phyloP scores from a whole-genome alignment of 2,888 invertebrate species.

The Volucella inflata region DNA sequence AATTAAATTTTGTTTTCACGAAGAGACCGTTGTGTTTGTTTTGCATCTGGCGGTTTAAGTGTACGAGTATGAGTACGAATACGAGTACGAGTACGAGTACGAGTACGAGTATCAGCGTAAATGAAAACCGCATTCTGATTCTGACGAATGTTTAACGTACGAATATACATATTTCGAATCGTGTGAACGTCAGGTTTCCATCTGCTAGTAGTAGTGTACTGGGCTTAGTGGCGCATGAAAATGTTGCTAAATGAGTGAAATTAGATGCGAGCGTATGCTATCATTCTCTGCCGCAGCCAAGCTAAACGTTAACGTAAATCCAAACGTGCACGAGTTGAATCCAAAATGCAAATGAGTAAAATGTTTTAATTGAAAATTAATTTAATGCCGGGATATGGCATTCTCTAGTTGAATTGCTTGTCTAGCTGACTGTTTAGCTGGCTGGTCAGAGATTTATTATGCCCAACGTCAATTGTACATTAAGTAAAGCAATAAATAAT shows the following conservation, averaged over 20 bases:
- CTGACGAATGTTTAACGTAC: slow-evolving; percentile 45
- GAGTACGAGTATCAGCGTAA: no score
- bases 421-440: slow-evolving; percentile 2
- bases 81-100: no score
- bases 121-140: slow-evolving; percentile 36
- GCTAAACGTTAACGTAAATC: not conserved
- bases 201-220: not conserved
- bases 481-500: slow-evolving; percentile 65
- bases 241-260: slow-evolving; percentile 49
- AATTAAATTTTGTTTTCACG: slow-evolving; percentile 58
- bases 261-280: slow-evolving; percentile 58
- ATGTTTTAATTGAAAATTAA: slow-evolving; percentile 63
- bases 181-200: slow-evolving; percentile 2
- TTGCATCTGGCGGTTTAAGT: slow-evolving; percentile 53
- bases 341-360: slow-evolving; percentile 24
- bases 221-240: slow-evolving; percentile 40
- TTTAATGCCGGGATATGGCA: slow-evolving; percentile 27
- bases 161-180: slow-evolving; percentile 32
- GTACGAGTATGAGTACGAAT: no score
- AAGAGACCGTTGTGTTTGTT: slow-evolving; percentile 45
- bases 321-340: slow-evolving; percentile 33
- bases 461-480: slow-evolving; percentile 35
- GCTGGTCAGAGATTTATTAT: slow-evolving; percentile 48
- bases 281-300: not conserved
- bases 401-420: not conserved